Evolutionary conservation across 2,797 vertebrate species (phyloP).

Genomic region (Dendrocincla tyrannina): DNA sequence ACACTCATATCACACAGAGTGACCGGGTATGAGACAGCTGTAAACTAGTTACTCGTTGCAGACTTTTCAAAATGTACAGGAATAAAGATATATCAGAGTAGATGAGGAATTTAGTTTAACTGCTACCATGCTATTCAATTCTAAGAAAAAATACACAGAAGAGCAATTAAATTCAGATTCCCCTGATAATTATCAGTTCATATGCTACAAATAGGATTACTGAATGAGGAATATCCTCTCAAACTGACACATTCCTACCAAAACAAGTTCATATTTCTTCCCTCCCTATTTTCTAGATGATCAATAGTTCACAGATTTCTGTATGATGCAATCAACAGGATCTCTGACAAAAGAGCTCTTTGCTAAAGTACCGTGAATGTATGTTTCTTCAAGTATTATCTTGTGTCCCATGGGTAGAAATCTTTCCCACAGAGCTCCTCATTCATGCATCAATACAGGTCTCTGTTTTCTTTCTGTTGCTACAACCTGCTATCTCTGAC

Average conservation of each 20-base stretch:
- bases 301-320: neutral
- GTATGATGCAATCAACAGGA: neutral
- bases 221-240: neutral
- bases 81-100: neutral
- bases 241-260: neutral
- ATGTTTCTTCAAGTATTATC: neutral
- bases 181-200: neutral
- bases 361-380: neutral
- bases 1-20: neutral
- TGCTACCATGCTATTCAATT: neutral
- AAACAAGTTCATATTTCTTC: neutral
- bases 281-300: neutral
- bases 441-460: neutral
- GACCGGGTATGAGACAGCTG: neutral
- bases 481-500: neutral
- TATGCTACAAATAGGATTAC: neutral
- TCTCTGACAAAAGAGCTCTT: neutral
- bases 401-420: neutral
- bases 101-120: neutral
- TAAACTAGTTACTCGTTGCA: neutral
- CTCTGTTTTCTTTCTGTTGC: neutral
- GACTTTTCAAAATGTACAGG: neutral
- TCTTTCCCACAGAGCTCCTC: neutral
- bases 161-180: conserved; percentile 38
- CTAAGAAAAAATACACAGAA: conserved; percentile 16